A percentile compares a stretch with the other conserved stretches of the same genome.
phyloP scores from a whole-genome alignment of 2,888 invertebrate genomes.

The Petrolisthes cinctipes region DNA sequence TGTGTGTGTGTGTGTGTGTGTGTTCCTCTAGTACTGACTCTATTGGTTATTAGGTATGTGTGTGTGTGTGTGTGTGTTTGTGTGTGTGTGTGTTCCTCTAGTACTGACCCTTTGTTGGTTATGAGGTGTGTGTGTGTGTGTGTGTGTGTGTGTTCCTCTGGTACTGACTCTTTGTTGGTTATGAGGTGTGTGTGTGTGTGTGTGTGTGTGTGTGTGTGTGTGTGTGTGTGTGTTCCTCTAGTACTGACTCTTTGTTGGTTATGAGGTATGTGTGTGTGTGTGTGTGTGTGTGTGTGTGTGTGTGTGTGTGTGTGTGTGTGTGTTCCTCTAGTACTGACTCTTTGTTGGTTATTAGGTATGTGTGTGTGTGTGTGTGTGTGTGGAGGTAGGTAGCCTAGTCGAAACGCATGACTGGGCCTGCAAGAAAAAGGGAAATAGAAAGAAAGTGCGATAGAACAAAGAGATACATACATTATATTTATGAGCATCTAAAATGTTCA shows the following conservation, averaged over 20 bases:
- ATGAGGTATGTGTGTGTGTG: neutral
- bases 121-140: neutral
- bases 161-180: neutral
- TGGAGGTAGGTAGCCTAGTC: neutral
- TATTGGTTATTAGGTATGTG: neutral
- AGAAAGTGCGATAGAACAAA: no score
- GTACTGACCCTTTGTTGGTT: no score
- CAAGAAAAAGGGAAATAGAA: no score
- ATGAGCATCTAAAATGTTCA: no score
- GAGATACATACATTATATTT: no score
- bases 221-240: neutral
- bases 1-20: neutral
- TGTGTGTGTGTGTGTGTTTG: neutral
- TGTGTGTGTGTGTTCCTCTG: neutral
- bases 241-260: neutral
- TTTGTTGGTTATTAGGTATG: neutral
- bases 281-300: neutral
- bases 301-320: neutral
- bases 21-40: neutral
- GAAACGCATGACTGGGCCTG: no score
- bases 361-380: neutral
- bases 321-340: neutral
- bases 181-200: neutral
- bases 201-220: slow-evolving; percentile 1
- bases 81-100: neutral